Percentiles rank a stretch among this genome's conserved stretches.
These are phyloP conservation scores for Drosophila sordidapex DNA, from an alignment of 2,888 invertebrate genomes.

Conservation along the genomic window DNA sequence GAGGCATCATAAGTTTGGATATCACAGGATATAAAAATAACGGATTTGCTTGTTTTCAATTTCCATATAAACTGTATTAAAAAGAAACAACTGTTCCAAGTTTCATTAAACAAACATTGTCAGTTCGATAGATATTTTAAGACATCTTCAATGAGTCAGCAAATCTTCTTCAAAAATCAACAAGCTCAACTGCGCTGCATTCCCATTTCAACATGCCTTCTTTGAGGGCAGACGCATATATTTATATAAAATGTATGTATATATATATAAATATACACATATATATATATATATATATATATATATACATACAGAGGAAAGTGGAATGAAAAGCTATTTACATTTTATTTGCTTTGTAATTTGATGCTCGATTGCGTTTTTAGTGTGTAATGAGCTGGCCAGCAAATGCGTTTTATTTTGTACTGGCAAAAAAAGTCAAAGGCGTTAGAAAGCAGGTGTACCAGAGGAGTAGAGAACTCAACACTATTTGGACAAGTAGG, in stretches of 20 bases:
- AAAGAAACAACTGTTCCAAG: not conserved
- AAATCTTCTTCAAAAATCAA: not conserved
- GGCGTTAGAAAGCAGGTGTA: conserved; percentile 22
- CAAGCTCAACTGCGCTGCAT: not conserved
- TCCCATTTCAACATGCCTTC: not conserved
- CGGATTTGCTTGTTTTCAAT: too few species aligned
- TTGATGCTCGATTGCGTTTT: conserved; percentile 79
- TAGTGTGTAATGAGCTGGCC: conserved; percentile 74
- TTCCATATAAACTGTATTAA: not conserved
- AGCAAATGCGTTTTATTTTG: conserved; percentile 65
- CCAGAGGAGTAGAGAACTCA: not conserved
- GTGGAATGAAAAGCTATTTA: conserved; percentile 67
- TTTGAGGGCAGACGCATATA: conserved; percentile 8
- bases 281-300: conserved; percentile 24
- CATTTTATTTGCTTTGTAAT: conserved; percentile 80
- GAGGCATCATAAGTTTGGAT: not conserved
- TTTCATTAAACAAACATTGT: not conserved
- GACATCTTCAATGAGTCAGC: not conserved
- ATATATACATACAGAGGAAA: conserved; percentile 31
- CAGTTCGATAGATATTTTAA: not conserved
- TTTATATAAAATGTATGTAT: conserved; percentile 22
- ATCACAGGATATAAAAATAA: too few species aligned
- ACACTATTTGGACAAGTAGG: conserved; percentile 3
- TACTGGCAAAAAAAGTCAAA: conserved; percentile 19
- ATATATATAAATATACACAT: conserved; percentile 24